Evolutionary conservation across 1,140 invertebrate genomes (phyloP).

Genomic region (Caenorhabditis tropicalis): DNA sequence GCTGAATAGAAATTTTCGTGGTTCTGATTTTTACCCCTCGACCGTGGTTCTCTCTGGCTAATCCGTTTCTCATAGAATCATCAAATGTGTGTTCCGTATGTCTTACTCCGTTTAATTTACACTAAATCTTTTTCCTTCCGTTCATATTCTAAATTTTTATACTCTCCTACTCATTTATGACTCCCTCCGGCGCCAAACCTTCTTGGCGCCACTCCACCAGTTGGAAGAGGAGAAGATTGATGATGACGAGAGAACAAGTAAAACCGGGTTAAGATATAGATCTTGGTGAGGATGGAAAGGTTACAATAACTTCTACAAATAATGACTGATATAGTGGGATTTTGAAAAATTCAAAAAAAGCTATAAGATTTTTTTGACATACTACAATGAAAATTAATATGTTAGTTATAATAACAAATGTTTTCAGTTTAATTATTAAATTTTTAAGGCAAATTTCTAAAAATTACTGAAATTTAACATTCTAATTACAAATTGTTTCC

Average conservation of each 20-base stretch:
- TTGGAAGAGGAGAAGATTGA: neutral
- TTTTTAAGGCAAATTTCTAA: no score
- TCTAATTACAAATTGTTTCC: no score
- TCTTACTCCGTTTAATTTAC: slow-evolving; percentile 25
- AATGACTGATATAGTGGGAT: neutral
- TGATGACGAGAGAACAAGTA: neutral
- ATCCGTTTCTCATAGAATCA: neutral
- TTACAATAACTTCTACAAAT: slow-evolving; percentile 8
- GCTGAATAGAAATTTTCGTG: neutral
- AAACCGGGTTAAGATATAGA: neutral
- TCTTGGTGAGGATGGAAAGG: neutral
- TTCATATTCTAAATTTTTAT: neutral
- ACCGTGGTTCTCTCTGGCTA: no score
- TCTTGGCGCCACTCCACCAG: neutral
- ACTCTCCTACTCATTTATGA: neutral
- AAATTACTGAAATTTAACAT: no score
- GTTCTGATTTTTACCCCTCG: no score
- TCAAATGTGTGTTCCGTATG: neutral
- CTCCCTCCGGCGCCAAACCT: neutral
- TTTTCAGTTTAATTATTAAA: no score
- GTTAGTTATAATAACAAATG: no score
- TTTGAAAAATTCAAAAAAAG: neutral
- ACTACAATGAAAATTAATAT: no score
- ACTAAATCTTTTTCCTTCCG: neutral
- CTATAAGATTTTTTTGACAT: no score